Percentiles rank a stretch among this genome's conserved stretches.
Evolutionary conservation across 1,140 invertebrate genomes (phyloP).

Genomic region (Neuroterus valhalla): DNA sequence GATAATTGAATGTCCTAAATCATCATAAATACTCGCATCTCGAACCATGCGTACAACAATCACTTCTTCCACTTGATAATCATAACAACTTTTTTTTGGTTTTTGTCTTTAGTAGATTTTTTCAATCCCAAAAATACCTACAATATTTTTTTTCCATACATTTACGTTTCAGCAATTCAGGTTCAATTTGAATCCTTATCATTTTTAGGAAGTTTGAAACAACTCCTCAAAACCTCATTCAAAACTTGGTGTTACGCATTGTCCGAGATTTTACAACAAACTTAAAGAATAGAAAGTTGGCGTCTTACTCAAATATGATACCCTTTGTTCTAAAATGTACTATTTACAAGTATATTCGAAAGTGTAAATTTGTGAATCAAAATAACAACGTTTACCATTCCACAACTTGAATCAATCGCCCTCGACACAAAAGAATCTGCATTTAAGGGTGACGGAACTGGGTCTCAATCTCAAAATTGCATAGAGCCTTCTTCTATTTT

Average conservation of each 20-base stretch:
- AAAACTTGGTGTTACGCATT: conserved; percentile 9
- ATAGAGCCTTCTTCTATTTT: no score
- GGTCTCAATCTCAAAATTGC: no score
- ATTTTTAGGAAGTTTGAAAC: no score
- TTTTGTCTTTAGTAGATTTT: no score
- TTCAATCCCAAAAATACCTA: no score
- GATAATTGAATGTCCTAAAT: conserved; percentile 48
- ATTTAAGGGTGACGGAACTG: background rate
- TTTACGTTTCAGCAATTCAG: background rate
- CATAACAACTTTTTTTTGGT: no score
- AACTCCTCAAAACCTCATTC: no score
- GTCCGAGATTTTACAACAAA: conserved; percentile 8
- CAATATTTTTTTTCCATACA: no score
- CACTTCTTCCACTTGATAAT: background rate
- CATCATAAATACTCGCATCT: conserved; percentile 46
- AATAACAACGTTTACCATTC: conserved; percentile 30
- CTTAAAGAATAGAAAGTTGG: conserved; percentile 11
- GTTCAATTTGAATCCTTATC: no score
- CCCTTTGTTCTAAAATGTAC: conserved; percentile 23
- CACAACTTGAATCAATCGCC: conserved; percentile 22
- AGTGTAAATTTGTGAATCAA: conserved; percentile 2
- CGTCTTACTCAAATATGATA: conserved; percentile 19
- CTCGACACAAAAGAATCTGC: conserved; percentile 3
- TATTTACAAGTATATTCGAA: conserved; percentile 27
- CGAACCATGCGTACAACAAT: conserved; percentile 51